phyloP scores from a whole-genome alignment of 2,888 invertebrate species.

The Mellilla xanthometata region DNA sequence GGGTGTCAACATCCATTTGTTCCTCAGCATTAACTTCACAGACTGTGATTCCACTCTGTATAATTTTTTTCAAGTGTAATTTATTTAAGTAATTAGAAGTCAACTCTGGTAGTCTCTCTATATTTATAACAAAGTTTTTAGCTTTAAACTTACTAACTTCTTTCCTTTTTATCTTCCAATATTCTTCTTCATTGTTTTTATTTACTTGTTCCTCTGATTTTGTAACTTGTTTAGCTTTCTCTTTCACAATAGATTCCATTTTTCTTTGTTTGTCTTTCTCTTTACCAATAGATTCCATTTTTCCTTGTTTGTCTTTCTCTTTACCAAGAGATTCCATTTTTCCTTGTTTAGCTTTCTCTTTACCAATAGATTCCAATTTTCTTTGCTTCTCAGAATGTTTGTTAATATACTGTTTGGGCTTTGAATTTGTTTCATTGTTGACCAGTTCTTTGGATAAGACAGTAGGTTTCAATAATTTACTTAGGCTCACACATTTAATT shows the following conservation, averaged over 20 bases:
- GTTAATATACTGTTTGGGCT: background rate
- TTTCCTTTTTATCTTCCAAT: constrained; percentile 45
- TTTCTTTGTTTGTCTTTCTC: too few species aligned
- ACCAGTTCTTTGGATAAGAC: constrained; percentile 26
- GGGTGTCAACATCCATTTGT: background rate
- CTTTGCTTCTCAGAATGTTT: background rate
- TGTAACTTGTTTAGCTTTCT: background rate
- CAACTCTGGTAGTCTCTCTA: constrained; percentile 51
- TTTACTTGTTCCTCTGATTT: constrained; percentile 8
- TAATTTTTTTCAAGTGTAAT: constrained; percentile 52
- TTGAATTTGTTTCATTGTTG: constrained; percentile 1
- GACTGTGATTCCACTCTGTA: constrained; percentile 40
- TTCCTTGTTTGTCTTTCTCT: constrained; percentile 2
- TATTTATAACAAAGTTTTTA: constrained; percentile 51
- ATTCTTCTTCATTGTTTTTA: constrained; percentile 27
- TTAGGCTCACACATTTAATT: constrained; percentile 69
- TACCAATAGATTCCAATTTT: background rate
- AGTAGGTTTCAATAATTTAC: constrained; percentile 62
- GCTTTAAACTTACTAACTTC: constrained; percentile 57
- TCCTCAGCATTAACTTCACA: constrained; percentile 36
- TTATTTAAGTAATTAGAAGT: constrained; percentile 43
- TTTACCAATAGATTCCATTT: background rate
- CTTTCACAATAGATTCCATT: background rate
- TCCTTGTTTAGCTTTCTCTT: background rate
- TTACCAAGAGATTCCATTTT: too few species aligned